Percentiles rank a stretch among this genome's conserved stretches.
phyloP scores from a whole-genome alignment of 2,888 invertebrate genomes.

The Drosophila lacicola region DNA sequence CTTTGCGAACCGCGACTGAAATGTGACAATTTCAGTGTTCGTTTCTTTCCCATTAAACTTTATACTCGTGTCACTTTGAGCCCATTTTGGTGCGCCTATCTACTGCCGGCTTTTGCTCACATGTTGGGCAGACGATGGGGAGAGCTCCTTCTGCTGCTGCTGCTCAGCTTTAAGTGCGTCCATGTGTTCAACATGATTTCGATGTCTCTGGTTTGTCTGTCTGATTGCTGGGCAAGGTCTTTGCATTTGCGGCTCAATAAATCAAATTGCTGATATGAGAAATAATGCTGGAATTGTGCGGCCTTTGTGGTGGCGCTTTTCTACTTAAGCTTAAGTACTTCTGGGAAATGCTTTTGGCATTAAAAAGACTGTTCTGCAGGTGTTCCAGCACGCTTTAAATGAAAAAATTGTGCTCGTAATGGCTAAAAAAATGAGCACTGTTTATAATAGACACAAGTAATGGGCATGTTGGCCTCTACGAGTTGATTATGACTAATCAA shows the following conservation, averaged over 20 bases:
- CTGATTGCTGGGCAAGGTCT: slow-evolving; percentile 54
- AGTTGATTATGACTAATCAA: slow-evolving; percentile 33
- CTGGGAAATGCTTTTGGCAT: slow-evolving; percentile 47
- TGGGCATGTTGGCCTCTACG: slow-evolving; percentile 14
- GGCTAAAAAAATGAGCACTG: slow-evolving; percentile 23
- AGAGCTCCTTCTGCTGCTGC: background rate
- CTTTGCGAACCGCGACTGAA: slow-evolving; percentile 23
- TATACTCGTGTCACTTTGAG: slow-evolving; percentile 52
- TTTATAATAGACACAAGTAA: slow-evolving; percentile 13
- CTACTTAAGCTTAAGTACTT: slow-evolving; percentile 48
- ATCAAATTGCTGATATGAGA: slow-evolving; percentile 60
- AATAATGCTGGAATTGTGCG: slow-evolving; percentile 30
- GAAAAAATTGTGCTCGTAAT: slow-evolving; percentile 17
- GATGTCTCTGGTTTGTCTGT: slow-evolving; percentile 39
- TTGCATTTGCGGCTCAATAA: slow-evolving; percentile 63
- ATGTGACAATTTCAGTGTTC: slow-evolving; percentile 72
- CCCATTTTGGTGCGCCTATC: slow-evolving; percentile 66
- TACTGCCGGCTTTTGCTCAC: slow-evolving; percentile 32
- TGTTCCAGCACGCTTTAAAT: slow-evolving; percentile 25
- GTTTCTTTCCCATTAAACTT: slow-evolving; percentile 61
- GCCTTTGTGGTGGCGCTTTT: slow-evolving; percentile 27
- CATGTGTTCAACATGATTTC: slow-evolving; percentile 71
- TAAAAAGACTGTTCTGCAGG: slow-evolving; percentile 49
- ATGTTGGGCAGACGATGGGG: slow-evolving; percentile 31
- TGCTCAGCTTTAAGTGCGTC: slow-evolving; percentile 41